These are phyloP conservation scores for Lordiphosa andalusiaca DNA, from an alignment of 2,888 invertebrate genomes.

Conservation along the genomic window DNA sequence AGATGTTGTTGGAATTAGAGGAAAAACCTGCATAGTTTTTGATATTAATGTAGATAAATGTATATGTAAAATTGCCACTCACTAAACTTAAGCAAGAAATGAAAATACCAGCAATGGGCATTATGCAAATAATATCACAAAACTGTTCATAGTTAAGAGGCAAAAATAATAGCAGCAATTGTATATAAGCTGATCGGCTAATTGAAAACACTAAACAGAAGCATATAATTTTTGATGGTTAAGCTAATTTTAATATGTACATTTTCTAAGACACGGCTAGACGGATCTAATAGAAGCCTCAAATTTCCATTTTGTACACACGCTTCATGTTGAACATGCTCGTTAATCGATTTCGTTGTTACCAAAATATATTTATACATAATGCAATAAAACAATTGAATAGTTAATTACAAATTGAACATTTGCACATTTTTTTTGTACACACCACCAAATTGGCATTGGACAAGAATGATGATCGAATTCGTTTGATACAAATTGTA, in stretches of 20 bases:
- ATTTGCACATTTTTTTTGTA: constrained; percentile 35
- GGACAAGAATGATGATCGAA: constrained; percentile 22
- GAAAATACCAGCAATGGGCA: constrained; percentile 27
- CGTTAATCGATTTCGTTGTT: constrained; percentile 62
- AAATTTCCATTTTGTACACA: constrained; percentile 64
- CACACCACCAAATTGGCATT: constrained; percentile 39
- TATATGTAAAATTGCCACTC: constrained; percentile 35
- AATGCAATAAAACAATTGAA: constrained; percentile 33
- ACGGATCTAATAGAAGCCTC: constrained; percentile 20
- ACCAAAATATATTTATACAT: constrained; percentile 37
- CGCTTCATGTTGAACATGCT: constrained; percentile 61
- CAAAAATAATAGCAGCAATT: constrained; percentile 41
- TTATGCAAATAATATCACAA: constrained; percentile 58
- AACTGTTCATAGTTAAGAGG: constrained; percentile 71
- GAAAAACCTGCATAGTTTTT: constrained; percentile 50
- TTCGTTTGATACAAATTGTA: constrained; percentile 20
- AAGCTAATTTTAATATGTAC: constrained; percentile 55
- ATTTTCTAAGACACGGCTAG: constrained; percentile 49
- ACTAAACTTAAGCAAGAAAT: constrained; percentile 30
- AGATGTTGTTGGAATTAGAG: constrained; percentile 40
- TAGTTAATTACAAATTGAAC: constrained; percentile 51
- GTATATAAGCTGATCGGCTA: constrained; percentile 57
- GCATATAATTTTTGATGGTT: constrained; percentile 61
- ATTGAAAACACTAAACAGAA: constrained; percentile 26
- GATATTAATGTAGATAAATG: constrained; percentile 51